phyloP scores from a whole-genome alignment of 2,113 vertebrate species.

The Muscicapa adusta region DNA sequence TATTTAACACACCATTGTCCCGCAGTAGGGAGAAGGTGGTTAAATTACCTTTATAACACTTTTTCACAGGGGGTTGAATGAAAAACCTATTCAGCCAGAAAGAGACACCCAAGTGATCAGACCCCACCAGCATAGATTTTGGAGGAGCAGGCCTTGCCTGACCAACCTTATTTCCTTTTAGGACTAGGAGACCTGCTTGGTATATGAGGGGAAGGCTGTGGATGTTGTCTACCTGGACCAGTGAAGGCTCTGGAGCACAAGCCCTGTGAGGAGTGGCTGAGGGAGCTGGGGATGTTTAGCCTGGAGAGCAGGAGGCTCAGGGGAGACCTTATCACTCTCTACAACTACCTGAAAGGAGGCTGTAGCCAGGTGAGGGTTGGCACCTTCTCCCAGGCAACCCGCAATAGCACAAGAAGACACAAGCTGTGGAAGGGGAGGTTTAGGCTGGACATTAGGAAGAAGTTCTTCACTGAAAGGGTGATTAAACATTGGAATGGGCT shows the following conservation, averaged over 20 bases:
- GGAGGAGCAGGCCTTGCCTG: neutral
- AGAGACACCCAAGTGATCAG: neutral
- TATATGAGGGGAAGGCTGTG: neutral
- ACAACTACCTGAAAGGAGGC: rapidly evolving
- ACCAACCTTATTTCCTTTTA: neutral
- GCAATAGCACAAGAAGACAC: neutral
- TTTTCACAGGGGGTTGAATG: neutral
- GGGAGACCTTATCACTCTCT: neutral
- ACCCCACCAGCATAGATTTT: neutral
- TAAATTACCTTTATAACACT: neutral
- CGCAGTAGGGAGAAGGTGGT: neutral
- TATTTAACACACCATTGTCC: neutral
- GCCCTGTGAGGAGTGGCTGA: neutral
- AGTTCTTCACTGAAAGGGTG: neutral
- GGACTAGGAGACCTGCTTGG: neutral
- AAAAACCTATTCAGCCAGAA: neutral
- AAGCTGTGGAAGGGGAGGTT: neutral
- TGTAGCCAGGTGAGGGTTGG: neutral
- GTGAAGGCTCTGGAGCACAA: neutral
- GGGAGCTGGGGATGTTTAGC: neutral
- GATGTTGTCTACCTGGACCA: neutral
- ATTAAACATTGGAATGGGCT: neutral
- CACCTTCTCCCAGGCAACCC: neutral
- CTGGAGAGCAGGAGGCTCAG: too few relatives aligned
- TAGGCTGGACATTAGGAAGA: neutral